These are phyloP conservation scores for Melolontha melolontha DNA, from an alignment of 2,888 invertebrate genomes.

Conservation along the genomic window DNA sequence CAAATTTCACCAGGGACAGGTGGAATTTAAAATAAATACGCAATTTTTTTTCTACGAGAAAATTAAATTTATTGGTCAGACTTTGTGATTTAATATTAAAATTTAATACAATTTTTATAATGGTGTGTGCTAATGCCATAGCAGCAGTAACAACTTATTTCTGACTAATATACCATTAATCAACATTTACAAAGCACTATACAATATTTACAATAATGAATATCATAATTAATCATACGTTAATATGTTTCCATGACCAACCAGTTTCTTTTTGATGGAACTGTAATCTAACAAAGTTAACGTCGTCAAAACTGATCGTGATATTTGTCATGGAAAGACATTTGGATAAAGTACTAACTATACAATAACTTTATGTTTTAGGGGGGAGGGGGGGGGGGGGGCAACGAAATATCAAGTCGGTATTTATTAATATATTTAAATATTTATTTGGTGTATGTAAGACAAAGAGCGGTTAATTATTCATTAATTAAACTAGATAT, in stretches of 20 bases:
- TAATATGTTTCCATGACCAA: constrained; percentile 49
- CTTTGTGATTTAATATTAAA: constrained; percentile 61
- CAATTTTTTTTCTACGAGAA: constrained; percentile 53
- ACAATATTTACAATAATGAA: constrained; percentile 67
- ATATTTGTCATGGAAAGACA: constrained; percentile 41
- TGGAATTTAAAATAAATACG: constrained; percentile 44
- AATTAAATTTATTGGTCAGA: constrained; percentile 62
- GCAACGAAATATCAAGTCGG: constrained; percentile 1
- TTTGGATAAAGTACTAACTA: constrained; percentile 12
- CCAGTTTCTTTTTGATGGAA: constrained; percentile 14
- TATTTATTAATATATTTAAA: constrained; percentile 21
- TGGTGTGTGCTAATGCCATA: constrained; percentile 58
- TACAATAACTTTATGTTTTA: constrained; percentile 24
- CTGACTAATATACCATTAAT: constrained; percentile 64
- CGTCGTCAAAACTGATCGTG: constrained; percentile 42
- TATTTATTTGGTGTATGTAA: constrained; percentile 4
- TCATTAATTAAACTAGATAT: neutral
- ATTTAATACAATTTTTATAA: constrained; percentile 59
- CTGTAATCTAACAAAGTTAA: constrained; percentile 20
- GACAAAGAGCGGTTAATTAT: constrained; percentile 31
- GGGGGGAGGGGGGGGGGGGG: neutral
- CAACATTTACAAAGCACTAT: constrained; percentile 71
- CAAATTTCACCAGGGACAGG: no score
- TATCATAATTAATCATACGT: constrained; percentile 54
- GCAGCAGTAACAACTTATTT: constrained; percentile 59